Evolutionary conservation across 2,113 vertebrate species (phyloP), one percentile per base, ranked within the genome.

Genomic region (Setophaga petechia): DNA sequence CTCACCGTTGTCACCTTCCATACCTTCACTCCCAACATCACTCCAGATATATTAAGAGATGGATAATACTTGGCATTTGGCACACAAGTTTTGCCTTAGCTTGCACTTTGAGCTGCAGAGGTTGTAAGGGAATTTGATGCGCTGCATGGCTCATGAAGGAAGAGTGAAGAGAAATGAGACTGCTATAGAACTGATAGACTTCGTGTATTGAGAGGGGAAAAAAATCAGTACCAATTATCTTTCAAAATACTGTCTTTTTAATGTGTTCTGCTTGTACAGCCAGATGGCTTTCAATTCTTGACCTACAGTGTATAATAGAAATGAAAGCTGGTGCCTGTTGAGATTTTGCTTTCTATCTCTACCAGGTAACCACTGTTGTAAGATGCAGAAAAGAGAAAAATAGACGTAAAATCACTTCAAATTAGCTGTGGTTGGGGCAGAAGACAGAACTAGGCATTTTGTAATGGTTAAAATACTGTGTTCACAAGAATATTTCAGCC

Each of bases 171-270:
- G 52, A 67, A 59, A 77, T 52, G 5, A 28, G 22, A 37, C 33
- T 37, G 55, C 46, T 52, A 3, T 33, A 52, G 73, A 77, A 37
- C 37, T 35, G 21, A 31, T 11, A 37, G 17, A 37, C 11, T 41
- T 67, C 21, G 11, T 52, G 18, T 68, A n/a, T 8, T 46, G 10
- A 1, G 23, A 6, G 3, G 6, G 0, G 4, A 7, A n/a, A 28
- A 28, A 55, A 57, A 24, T 35, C 49, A 47, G 9, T 58, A 71
- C 15, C 24, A 28, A 43, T 18, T 71, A 28, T 46, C 10, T 71
- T 83, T 77, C 31, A 63, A 85, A 54, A 49, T 77, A 44, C 37
- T 39, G 10, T 47, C 5, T 55, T 63, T 67, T 80, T 33, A 33
- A 68, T 8, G 5, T 30, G 7, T 66, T 91, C 24, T 75, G 27